Percentiles rank a stretch among this genome's conserved stretches.
Conservation (phyloP, 2,888 invertebrate genomes). For the Galerucella pusilla region DNA sequence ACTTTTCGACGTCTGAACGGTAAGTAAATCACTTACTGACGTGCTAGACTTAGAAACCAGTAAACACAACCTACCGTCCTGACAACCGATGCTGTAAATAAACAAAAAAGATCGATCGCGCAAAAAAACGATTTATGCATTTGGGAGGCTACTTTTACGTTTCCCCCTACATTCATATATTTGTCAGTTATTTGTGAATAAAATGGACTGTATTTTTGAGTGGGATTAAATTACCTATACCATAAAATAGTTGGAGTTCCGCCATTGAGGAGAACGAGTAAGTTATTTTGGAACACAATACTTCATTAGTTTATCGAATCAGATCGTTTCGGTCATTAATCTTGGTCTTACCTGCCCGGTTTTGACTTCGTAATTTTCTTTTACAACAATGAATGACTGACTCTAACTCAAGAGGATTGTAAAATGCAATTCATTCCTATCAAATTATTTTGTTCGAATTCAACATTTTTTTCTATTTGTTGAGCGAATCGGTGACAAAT, state of each 20-base stretch:
- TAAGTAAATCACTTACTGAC: no score
- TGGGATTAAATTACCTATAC: neutral
- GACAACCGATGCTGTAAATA: no score
- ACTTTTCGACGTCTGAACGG: no score
- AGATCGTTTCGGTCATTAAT: slow-evolving; percentile 65
- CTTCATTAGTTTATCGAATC: slow-evolving; percentile 67
- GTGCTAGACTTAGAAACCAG: no score
- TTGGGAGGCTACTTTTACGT: no score
- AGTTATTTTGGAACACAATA: slow-evolving; percentile 65
- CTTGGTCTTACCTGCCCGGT: slow-evolving; percentile 51
- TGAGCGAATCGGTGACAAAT: slow-evolving; percentile 1
- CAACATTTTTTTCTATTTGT: neutral
- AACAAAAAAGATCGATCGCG: no score
- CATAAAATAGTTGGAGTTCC: slow-evolving; percentile 8
- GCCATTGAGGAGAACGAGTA: slow-evolving; percentile 50
- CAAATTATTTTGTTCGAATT: slow-evolving; percentile 30
- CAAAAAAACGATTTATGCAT: no score
- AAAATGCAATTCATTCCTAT: slow-evolving; percentile 38
- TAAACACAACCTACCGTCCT: no score
- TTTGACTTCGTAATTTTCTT: slow-evolving; percentile 36
- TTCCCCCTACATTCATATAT: no score
- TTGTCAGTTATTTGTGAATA: neutral
- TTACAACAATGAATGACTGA: slow-evolving; percentile 28
- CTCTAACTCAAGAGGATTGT: slow-evolving; percentile 21
- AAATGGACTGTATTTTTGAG: neutral